Evolutionary conservation across 2,888 invertebrate genomes (phyloP).

Genomic region (Morpho achilles): DNA sequence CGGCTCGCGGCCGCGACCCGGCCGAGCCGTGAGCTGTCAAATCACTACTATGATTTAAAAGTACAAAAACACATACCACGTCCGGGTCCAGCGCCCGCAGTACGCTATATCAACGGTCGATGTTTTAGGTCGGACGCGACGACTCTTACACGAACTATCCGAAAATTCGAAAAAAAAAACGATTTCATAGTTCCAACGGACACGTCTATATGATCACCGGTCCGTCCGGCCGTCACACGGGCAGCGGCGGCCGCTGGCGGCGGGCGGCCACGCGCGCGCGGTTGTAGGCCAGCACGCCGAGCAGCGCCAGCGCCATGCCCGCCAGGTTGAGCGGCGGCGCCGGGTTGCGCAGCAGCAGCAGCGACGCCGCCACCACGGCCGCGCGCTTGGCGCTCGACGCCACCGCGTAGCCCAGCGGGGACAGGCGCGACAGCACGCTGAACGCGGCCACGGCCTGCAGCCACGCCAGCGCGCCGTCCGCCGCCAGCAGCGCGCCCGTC

Average conservation of each 20-base stretch:
- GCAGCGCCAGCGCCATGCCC: constrained; percentile 94
- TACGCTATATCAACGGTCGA: too few relatives aligned
- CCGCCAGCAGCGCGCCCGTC: constrained; percentile 44
- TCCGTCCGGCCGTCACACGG: constrained; percentile 39
- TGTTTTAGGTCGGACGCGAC: too few relatives aligned
- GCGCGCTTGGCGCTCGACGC: constrained; percentile 97
- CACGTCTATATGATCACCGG: too few relatives aligned
- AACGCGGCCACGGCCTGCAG: constrained; percentile 97
- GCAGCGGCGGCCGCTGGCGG: constrained; percentile 36
- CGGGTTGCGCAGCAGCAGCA: constrained; percentile 93
- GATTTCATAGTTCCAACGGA: too few relatives aligned
- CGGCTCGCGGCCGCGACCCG: too few relatives aligned
- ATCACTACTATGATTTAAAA: too few relatives aligned
- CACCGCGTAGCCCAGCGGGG: constrained; percentile 97
- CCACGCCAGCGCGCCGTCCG: constrained; percentile 94
- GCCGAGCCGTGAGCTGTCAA: too few relatives aligned
- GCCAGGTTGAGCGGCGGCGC: constrained; percentile 91
- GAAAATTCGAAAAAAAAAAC: too few relatives aligned
- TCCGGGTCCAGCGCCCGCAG: too few relatives aligned
- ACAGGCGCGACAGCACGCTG: constrained; percentile 92
- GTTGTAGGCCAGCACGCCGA: constrained; percentile 95
- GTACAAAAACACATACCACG: too few relatives aligned
- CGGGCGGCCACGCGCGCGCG: constrained; percentile 34
- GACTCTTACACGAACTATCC: too few relatives aligned
- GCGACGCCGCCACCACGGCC: constrained; percentile 92